These are phyloP conservation scores for Macquaria australasica DNA, from an alignment of 2,113 vertebrate genomes.

Conservation along the genomic window DNA sequence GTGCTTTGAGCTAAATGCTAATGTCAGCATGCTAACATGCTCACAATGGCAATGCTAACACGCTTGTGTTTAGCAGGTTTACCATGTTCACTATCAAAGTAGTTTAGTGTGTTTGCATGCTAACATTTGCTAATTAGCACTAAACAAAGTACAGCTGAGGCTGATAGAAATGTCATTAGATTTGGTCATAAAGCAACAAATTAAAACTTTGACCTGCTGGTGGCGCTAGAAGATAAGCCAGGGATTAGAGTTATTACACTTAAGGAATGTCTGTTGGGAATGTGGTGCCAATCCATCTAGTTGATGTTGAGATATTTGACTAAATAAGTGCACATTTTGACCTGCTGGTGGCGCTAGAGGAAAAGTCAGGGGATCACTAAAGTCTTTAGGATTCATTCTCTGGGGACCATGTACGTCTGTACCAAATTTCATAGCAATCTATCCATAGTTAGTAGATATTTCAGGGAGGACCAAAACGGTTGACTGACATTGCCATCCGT, in stretches of 20 bases:
- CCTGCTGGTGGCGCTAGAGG: neutral
- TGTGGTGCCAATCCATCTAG: too few species aligned
- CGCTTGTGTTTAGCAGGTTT: neutral
- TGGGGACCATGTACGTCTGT: neutral
- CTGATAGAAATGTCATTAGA: neutral
- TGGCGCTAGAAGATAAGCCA: neutral
- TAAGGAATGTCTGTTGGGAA: too few species aligned
- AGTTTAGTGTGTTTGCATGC: neutral
- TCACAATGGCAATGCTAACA: too few species aligned
- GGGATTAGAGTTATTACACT: too few species aligned
- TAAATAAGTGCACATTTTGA: neutral
- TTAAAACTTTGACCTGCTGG: neutral
- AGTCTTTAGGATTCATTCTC: neutral
- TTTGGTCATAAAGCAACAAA: neutral
- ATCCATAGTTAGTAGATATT: too few species aligned
- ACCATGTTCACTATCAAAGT: neutral
- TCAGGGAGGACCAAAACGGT: too few species aligned
- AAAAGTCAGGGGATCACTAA: neutral
- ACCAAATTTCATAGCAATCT: neutral
- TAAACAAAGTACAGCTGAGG: neutral
- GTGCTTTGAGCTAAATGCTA: neutral
- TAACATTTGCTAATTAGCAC: neutral
- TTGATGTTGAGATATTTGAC: too few species aligned
- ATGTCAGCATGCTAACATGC: neutral
- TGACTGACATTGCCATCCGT: neutral